Evolutionary conservation across 1,140 invertebrate genomes (phyloP).

Genomic region (Pissodes strobi): DNA sequence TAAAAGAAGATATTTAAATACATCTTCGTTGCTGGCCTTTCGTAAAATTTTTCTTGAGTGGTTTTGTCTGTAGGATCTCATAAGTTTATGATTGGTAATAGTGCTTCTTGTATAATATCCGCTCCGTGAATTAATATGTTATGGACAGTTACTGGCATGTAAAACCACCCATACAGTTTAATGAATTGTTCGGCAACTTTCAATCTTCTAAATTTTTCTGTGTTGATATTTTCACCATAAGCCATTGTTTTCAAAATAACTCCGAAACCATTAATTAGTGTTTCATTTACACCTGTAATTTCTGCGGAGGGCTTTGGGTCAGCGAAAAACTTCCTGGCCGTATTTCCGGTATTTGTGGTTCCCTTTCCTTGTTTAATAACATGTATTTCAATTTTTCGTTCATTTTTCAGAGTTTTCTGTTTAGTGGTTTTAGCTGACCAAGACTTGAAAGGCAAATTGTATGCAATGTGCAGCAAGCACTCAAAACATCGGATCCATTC

Average conservation of each 20-base stretch:
- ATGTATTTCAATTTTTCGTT: constrained; percentile 23
- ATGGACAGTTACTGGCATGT: too few relatives aligned
- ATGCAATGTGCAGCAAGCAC: background rate
- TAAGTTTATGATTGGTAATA: too few relatives aligned
- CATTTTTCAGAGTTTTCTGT: background rate
- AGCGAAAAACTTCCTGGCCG: constrained; percentile 37
- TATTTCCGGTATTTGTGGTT: constrained; percentile 42
- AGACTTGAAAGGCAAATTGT: background rate
- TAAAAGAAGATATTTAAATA: too few relatives aligned
- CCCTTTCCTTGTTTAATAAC: constrained; percentile 32
- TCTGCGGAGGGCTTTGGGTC: constrained; percentile 3
- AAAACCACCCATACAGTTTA: too few relatives aligned
- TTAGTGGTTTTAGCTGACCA: background rate
- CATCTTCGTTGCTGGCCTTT: too few relatives aligned
- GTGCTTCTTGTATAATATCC: too few relatives aligned
- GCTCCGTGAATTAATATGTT: too few relatives aligned
- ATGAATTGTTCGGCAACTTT: too few relatives aligned
- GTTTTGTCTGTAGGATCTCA: too few relatives aligned
- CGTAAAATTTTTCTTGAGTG: too few relatives aligned
- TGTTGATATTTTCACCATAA: background rate
- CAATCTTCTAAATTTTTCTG: constrained; percentile 1
- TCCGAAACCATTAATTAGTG: background rate
- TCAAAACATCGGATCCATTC: constrained; percentile 7
- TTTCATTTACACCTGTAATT: background rate
- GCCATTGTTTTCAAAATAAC: background rate